Conservation (phyloP, 1,140 invertebrate genomes). For the Pseudomyrmex pallidus region DNA sequence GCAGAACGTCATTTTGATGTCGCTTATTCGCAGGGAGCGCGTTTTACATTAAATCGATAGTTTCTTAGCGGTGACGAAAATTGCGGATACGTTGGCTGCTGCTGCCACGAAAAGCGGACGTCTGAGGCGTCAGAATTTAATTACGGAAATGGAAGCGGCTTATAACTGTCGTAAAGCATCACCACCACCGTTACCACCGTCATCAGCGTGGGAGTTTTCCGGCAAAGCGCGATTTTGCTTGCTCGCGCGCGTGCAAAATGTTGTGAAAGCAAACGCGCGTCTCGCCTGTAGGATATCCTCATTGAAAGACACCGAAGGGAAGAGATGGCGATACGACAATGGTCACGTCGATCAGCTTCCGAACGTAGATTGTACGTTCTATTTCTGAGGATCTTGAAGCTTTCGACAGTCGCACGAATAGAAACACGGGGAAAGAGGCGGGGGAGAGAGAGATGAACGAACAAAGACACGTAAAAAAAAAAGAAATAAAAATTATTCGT, state of each 20-base stretch:
- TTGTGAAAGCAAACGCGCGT: constrained; percentile 53
- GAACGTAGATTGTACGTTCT: constrained; percentile 47
- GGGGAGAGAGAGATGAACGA: neutral
- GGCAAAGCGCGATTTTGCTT: constrained; percentile 23
- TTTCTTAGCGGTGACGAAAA: constrained; percentile 44
- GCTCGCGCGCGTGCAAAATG: constrained; percentile 45
- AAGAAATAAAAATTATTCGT: neutral
- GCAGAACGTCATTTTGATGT: constrained; percentile 42
- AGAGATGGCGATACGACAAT: constrained; percentile 55
- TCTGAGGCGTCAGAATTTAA: constrained; percentile 62
- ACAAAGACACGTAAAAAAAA: neutral
- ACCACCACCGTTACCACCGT: neutral
- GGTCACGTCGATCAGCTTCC: constrained; percentile 51
- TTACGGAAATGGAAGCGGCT: constrained; percentile 68
- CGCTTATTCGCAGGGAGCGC: constrained; percentile 15
- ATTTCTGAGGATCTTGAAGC: constrained; percentile 46
- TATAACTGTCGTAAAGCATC: constrained; percentile 51
- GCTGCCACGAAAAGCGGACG: constrained; percentile 47
- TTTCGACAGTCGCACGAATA: constrained; percentile 32
- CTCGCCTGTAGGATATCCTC: constrained; percentile 25
- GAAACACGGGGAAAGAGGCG: neutral
- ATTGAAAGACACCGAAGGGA: constrained; percentile 44
- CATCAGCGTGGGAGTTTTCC: constrained; percentile 13
- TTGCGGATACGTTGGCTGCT: constrained; percentile 52
- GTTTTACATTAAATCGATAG: constrained; percentile 54